Base-by-base conservation (phyloP, 2,888 invertebrate species). In the Chrysolina americana region DNA sequence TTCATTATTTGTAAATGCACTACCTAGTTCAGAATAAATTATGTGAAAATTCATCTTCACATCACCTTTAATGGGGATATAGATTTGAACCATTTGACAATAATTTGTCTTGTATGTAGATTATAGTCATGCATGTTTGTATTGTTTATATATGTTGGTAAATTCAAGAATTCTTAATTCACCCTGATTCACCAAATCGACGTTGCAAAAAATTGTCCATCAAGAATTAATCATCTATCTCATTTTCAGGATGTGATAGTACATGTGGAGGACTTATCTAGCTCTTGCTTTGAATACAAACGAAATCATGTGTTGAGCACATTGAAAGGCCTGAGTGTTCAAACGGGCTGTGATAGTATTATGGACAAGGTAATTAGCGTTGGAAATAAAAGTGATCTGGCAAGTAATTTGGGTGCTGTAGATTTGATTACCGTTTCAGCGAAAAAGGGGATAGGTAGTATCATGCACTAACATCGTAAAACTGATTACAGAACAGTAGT, bases 201-300 rank as follows among this genome's bases (percentile, higher is more conserved):
- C 28, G 28, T 28, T 28, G 28, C 28, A 28, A 5, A 28, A 28
- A 28, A 28, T 28, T 2, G 28, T 28, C 5, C 28, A 28, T 28
- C 28, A 28, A 28, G 28, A 28, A 28, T 5, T 28, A 28, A 48
- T 17, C 48, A 48, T 15, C 17, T 69, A 76, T 50, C 59, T 19
- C 10, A 44, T 74, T 87, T 88, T 69, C 83, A 95, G 94, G 94
- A 96, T 89, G 87, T 95, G 0, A 91, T 96, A 65, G 85, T 97
- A 65, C 96, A 96, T 85, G 91, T 96, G 0, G 91, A 93, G 82
- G 96, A 96, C 86, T 86, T 92, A 0, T 94, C 95, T 76, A 94
- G 95, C 86, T 93, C 93, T 5, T 93, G 95, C 84, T 89, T 89
- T 80, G 80, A 86, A 68, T 91, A 92, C 21, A 96, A 97, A 87